Evolutionary conservation across 2,888 invertebrate species (phyloP), one percentile per base, ranked within the genome.

Genomic region (Aquatica leii): DNA sequence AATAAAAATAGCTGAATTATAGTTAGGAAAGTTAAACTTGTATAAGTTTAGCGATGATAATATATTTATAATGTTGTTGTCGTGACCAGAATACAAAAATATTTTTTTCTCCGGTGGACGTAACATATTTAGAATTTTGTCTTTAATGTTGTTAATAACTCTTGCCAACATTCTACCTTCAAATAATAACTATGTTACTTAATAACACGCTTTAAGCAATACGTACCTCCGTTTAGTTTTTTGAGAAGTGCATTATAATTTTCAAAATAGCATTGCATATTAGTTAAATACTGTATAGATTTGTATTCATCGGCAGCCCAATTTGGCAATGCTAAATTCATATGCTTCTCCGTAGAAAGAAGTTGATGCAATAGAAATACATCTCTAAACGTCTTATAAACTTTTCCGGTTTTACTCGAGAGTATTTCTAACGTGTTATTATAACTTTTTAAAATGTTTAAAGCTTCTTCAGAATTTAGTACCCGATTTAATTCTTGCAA

Each of bases 281-380:
- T 59, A 0, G 74, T 63, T 8, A 69, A 74, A 3, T 72, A 76
- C 12, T 75, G 69, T 56, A 76, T 67, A 34, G 75, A 54, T 5
- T 77, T 77, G 62, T 76, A 80, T 24, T 82, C 73, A n/a, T 72
- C 68, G 1, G 70, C 59, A 0, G 81, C 77, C 84, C 84, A 84
- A 11, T 72, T 66, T 1, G 84, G 84, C 14, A 83, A 69, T 1
- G 73, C 62, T 12, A 82, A 66, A 37, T 79, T 78, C 69, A 78
- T 70, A 17, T 76, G 76, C 49, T 31, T 21, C 34, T 57, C 34
- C 17, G 34, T n/a, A 17, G 46, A 9, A 34, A 57, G 8, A n/a
- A 56, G 48, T 69, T 66, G 34, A 73, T 73, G 51, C 72, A 76
- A 49, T 68, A 74, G 35, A 74, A 57, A 34, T 24, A 49, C 20